phyloP scores from a whole-genome alignment of 2,797 vertebrate species.

The Spheniscus humboldti region DNA sequence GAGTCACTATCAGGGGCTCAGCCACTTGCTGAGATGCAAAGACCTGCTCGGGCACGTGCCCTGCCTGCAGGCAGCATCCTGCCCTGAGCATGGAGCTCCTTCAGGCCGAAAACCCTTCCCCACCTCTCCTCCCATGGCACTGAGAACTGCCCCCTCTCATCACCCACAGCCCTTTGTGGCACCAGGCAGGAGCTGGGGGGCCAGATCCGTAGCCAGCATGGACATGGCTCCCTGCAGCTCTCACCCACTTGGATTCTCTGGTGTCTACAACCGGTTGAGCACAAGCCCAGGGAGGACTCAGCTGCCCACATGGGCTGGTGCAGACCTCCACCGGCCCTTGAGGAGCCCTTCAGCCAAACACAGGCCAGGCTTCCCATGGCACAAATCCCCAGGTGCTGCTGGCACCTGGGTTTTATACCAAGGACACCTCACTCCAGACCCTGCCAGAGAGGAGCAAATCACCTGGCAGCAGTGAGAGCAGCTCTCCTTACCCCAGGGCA shows the following conservation, averaged over 20 bases:
- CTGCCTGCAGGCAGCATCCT: accelerated
- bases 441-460: neutral
- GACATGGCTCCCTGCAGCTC: neutral
- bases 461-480: neutral
- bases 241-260: neutral
- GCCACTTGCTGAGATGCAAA: neutral
- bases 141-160: neutral
- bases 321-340: neutral
- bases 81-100: neutral
- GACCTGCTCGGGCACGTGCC: accelerated
- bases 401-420: neutral
- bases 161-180: neutral
- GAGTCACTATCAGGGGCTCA: neutral
- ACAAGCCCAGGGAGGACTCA: neutral
- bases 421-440: neutral
- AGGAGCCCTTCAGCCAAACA: neutral
- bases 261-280: neutral
- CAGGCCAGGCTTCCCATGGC: neutral
- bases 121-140: neutral
- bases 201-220: accelerated
- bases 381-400: neutral
- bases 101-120: neutral
- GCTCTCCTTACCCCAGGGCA: neutral
- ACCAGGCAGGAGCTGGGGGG: neutral
- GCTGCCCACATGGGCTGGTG: neutral